Evolutionary conservation across 2,113 vertebrate genomes (phyloP).

Genomic region (Chascanopsetta lugubris): DNA sequence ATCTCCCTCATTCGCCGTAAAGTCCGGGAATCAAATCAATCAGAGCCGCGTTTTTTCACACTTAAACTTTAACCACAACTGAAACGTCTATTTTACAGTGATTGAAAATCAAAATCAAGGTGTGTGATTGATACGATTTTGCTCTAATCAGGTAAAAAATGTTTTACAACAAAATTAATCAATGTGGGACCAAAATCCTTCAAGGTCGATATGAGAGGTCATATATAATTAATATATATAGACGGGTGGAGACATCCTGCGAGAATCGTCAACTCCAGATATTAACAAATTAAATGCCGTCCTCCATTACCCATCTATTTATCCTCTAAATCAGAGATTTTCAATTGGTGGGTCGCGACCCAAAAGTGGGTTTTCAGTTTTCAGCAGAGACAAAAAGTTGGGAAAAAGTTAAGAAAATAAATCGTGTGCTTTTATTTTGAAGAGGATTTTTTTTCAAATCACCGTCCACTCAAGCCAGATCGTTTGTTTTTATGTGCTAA

Average conservation of each 20-base stretch:
- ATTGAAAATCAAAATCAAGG: background rate
- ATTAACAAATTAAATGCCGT: slow-evolving; percentile 19
- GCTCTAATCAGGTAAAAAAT: background rate
- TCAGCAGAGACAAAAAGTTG: too few relatives aligned
- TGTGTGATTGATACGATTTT: background rate
- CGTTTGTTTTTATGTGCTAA: too few relatives aligned
- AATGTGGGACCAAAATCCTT: background rate
- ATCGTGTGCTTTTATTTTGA: too few relatives aligned
- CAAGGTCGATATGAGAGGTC: background rate
- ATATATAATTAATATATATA: background rate
- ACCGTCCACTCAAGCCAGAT: too few relatives aligned
- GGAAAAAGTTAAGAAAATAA: too few relatives aligned
- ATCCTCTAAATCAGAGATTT: slow-evolving; percentile 17
- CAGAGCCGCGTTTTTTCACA: background rate
- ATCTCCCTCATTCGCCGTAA: slow-evolving; percentile 1
- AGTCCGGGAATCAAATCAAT: background rate
- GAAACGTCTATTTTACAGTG: background rate
- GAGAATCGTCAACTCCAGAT: background rate
- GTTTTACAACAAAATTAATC: background rate
- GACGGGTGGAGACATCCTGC: background rate
- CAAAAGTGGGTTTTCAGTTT: too few relatives aligned
- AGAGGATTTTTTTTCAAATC: too few relatives aligned
- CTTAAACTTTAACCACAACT: background rate
- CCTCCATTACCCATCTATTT: slow-evolving; percentile 4
- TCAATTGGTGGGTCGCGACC: too few relatives aligned